These are phyloP conservation scores for Leptinotarsa undecemlineata DNA, from an alignment of 1,140 invertebrate species.

Conservation along the genomic window DNA sequence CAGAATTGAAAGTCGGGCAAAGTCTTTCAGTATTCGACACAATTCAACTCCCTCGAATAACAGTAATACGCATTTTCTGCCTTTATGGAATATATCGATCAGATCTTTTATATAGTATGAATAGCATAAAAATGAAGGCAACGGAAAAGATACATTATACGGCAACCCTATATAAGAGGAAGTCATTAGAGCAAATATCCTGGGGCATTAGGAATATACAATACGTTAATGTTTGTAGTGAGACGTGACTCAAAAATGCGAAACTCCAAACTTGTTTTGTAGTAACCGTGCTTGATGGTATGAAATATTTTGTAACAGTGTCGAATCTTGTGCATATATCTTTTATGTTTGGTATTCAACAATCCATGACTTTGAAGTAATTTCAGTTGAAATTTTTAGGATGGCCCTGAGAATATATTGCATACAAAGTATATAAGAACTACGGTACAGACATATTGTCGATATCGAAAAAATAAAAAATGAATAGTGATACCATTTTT, in stretches of 20 bases:
- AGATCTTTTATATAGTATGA: constrained; percentile 17
- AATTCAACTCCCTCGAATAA: background rate
- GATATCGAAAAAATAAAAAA: too few relatives aligned
- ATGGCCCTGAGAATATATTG: too few relatives aligned
- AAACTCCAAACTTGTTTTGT: background rate
- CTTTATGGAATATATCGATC: constrained; percentile 19
- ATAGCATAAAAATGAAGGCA: constrained; percentile 31
- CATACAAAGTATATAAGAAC: too few relatives aligned
- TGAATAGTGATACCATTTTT: too few relatives aligned
- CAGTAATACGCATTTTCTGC: constrained; percentile 6
- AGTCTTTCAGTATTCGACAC: background rate
- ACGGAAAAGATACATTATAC: constrained; percentile 30
- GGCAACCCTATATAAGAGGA: constrained; percentile 23
- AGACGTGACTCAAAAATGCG: background rate
- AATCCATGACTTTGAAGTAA: too few relatives aligned
- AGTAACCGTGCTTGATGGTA: too few relatives aligned
- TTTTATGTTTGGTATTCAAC: too few relatives aligned
- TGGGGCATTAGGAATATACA: constrained; percentile 24
- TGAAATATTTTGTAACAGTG: too few relatives aligned
- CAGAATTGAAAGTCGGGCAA: too few relatives aligned
- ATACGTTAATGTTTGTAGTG: background rate
- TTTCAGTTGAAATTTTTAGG: too few relatives aligned
- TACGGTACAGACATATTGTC: too few relatives aligned
- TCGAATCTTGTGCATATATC: too few relatives aligned
- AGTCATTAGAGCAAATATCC: constrained; percentile 30